phyloP scores from a whole-genome alignment of 2,797 vertebrate species.

The Novumbra hubbsi region DNA sequence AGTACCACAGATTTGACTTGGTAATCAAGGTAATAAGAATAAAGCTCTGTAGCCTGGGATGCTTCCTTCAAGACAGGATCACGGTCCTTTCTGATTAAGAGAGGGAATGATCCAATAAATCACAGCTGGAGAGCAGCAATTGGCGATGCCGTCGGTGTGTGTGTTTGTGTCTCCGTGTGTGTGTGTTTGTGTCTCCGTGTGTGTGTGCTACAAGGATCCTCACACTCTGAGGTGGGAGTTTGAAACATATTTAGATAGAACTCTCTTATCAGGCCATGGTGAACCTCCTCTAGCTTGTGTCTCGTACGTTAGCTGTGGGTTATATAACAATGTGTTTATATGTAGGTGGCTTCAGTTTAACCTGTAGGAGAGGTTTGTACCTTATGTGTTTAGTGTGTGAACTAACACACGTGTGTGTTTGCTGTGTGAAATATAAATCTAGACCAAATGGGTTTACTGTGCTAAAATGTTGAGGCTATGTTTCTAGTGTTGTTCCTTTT shows the following conservation, averaged over 20 bases:
- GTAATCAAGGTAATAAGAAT: slow-evolving; percentile 92
- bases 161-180: background rate
- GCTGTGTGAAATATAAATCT: no score
- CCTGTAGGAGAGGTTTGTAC: background rate
- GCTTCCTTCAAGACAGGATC: background rate
- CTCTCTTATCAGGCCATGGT: slow-evolving; percentile 15
- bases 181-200: background rate
- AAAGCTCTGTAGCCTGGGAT: background rate
- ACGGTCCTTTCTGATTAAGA: background rate
- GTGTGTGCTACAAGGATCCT: slow-evolving; percentile 9
- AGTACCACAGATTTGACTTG: slow-evolving; percentile 93
- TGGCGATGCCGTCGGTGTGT: background rate
- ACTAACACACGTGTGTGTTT: no score
- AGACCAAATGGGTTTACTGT: no score
- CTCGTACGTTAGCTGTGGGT: background rate
- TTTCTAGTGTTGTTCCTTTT: no score
- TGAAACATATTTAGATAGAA: slow-evolving; percentile 35
- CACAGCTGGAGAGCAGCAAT: background rate
- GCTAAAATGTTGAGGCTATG: no score
- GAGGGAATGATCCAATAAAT: slow-evolving; percentile 1
- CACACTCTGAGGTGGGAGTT: slow-evolving; percentile 8
- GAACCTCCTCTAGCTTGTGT: slow-evolving; percentile 15
- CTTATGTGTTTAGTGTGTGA: no score
- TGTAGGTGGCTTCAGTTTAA: background rate
- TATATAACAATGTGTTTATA: background rate